Evolutionary conservation across 64 coral and sea anemone species (phyloP).

Genomic region (Platygyra sinensis): DNA sequence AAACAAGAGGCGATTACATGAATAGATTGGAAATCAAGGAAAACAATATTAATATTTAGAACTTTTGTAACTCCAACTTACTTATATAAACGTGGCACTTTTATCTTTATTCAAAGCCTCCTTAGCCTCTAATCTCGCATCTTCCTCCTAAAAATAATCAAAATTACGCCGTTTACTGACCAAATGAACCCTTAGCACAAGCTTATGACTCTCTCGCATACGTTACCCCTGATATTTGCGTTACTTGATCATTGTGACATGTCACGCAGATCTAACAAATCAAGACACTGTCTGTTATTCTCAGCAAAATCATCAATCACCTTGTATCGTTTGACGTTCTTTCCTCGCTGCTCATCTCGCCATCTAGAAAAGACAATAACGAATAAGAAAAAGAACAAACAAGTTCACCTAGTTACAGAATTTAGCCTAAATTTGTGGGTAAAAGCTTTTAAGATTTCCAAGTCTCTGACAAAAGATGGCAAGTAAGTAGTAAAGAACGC

Average conservation of each 20-base stretch:
- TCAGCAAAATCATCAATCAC: background rate
- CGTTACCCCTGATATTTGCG: no score
- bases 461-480: no score
- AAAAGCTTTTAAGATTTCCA: no score
- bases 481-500: no score
- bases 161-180: background rate
- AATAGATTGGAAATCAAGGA: background rate
- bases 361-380: conserved; percentile 50
- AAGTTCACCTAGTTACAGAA: background rate
- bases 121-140: conserved; percentile 53
- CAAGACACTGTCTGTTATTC: no score
- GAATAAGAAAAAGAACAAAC: background rate
- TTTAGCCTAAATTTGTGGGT: no score
- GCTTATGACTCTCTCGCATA: no score
- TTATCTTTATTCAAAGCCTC: conserved; percentile 60
- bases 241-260: no score
- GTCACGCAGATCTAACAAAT: no score
- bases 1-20: background rate
- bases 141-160: conserved; percentile 67
- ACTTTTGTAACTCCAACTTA: conserved; percentile 28
- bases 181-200: background rate
- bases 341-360: conserved; percentile 85
- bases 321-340: conserved; percentile 77
- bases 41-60: background rate
- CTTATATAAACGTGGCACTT: conserved; percentile 88